Evolutionary conservation across 1,140 invertebrate species (phyloP).

Genomic region (Mamestra configurata): DNA sequence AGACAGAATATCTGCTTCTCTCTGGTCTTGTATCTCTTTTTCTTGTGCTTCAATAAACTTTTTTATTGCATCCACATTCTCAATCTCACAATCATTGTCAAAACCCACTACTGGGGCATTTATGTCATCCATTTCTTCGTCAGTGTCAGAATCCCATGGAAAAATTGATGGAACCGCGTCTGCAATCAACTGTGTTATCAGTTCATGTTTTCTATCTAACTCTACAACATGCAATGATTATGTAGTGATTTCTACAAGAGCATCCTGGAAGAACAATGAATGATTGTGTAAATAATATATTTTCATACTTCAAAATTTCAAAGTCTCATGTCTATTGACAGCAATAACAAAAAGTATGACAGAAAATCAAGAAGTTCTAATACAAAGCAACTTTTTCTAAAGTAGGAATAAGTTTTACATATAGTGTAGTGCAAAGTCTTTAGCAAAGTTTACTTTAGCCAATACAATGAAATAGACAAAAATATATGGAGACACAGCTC

Average conservation of each 20-base stretch:
- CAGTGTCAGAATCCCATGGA: conserved; percentile 64
- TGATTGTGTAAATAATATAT: neutral
- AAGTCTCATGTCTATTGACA: conserved; percentile 20
- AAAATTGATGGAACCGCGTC: conserved; percentile 81
- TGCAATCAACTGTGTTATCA: conserved; percentile 54
- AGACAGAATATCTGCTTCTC: neutral
- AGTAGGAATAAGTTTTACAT: conserved; percentile 16
- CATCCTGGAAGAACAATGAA: conserved; percentile 11
- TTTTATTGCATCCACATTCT: conserved; percentile 78
- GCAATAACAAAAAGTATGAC: conserved; percentile 37
- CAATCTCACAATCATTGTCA: conserved; percentile 60
- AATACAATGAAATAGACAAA: conserved; percentile 6
- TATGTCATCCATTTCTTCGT: conserved; percentile 40
- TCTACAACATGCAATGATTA: conserved; percentile 36
- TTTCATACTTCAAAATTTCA: neutral
- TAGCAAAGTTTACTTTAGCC: conserved; percentile 20
- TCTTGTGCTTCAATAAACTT: conserved; percentile 78
- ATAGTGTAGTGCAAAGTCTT: neutral
- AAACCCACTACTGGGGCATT: neutral
- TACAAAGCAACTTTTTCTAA: conserved; percentile 10
- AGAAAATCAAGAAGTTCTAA: conserved; percentile 28
- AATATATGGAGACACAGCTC: conserved; percentile 5
- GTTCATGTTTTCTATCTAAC: neutral
- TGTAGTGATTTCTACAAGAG: conserved; percentile 13
- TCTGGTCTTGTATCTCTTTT: conserved; percentile 59